Percentiles rank a stretch among this genome's conserved stretches.
phyloP scores from a whole-genome alignment of 2,888 invertebrate genomes.

The Andrena flavipes region DNA sequence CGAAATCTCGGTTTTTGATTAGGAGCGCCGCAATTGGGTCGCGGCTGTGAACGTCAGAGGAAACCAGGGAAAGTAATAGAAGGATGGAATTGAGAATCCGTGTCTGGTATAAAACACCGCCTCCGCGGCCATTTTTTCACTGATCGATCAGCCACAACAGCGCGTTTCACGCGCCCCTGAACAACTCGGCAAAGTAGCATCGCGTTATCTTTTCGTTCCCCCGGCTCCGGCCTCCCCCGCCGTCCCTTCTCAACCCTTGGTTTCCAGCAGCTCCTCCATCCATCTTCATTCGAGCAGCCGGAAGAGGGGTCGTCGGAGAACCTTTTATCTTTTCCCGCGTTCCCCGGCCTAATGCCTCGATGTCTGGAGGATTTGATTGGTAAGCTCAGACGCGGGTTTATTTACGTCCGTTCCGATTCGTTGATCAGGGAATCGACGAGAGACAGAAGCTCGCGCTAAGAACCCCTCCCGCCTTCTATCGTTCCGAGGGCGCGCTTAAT shows the following conservation, averaged over 20 bases:
- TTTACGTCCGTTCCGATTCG: constrained; percentile 58
- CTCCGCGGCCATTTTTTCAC: constrained; percentile 16
- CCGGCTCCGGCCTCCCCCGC: not conserved
- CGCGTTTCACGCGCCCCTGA: constrained; percentile 56
- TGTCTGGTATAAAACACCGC: not conserved
- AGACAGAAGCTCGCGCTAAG: not conserved
- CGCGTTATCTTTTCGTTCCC: constrained; percentile 57
- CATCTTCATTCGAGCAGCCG: constrained; percentile 76
- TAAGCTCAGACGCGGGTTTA: constrained; percentile 47
- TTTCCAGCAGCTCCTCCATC: constrained; percentile 73
- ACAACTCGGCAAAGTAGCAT: constrained; percentile 54
- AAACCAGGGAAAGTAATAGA: not conserved
- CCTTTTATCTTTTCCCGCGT: constrained; percentile 71
- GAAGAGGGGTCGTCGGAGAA: constrained; percentile 66
- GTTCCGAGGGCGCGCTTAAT: not conserved
- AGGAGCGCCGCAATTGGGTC: not conserved
- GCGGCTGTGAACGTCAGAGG: not conserved
- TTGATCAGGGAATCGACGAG: constrained; percentile 24
- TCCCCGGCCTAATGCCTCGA: constrained; percentile 61
- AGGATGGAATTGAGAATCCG: not conserved
- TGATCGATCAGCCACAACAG: constrained; percentile 61
- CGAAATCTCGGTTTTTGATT: not conserved
- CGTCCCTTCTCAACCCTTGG: constrained; percentile 2
- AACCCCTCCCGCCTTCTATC: too few species aligned
- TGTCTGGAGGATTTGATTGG: constrained; percentile 51